A percentile compares a stretch with the other conserved stretches of the same genome.
Evolutionary conservation across 2,888 invertebrate genomes (phyloP).

Genomic region (Nomada flava): DNA sequence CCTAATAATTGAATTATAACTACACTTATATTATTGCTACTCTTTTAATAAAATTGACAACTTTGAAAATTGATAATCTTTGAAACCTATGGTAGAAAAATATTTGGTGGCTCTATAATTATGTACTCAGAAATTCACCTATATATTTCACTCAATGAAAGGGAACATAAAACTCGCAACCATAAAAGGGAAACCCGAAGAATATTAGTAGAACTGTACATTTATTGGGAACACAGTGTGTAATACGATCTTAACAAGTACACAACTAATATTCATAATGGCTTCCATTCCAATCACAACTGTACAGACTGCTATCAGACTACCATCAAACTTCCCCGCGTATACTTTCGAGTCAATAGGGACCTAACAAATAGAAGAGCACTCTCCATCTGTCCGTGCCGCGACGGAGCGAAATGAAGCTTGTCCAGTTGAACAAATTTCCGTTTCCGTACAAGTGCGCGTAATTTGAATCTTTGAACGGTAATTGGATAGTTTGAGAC

Average conservation of each 20-base stretch:
- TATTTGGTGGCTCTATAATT: no score
- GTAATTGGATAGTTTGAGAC: constrained; percentile 61
- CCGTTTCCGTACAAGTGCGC: constrained; percentile 53
- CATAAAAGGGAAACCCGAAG: no score
- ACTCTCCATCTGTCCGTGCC: constrained; percentile 24
- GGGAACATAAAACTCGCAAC: no score
- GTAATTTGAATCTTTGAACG: constrained; percentile 58
- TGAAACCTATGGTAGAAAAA: no score
- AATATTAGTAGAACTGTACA: no score
- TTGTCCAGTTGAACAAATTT: constrained; percentile 48
- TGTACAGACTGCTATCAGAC: background rate
- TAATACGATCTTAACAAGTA: background rate
- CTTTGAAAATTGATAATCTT: no score
- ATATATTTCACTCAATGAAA: no score
- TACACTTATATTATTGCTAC: no score
- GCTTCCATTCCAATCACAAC: background rate
- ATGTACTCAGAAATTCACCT: no score
- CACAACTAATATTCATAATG: background rate
- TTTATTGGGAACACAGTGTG: no score
- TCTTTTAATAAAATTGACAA: no score
- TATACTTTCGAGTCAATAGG: constrained; percentile 37
- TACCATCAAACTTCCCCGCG: background rate
- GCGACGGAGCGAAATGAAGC: constrained; percentile 26
- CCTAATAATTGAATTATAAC: no score
- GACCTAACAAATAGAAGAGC: constrained; percentile 26